Evolutionary conservation across 2,113 vertebrate species (phyloP).

Genomic region (Pipra filicauda): DNA sequence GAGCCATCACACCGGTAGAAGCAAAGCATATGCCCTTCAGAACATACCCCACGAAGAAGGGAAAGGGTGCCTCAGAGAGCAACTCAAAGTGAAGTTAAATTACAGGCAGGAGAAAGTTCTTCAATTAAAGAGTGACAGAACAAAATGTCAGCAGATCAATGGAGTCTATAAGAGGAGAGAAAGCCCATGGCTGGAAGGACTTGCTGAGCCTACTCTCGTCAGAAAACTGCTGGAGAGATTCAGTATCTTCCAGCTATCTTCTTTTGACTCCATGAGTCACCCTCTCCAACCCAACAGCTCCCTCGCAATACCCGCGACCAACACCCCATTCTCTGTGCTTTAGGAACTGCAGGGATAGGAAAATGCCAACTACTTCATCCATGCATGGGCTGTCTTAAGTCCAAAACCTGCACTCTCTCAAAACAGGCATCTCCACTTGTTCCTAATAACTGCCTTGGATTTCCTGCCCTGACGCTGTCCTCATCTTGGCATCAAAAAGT

Average conservation of each 20-base stretch:
- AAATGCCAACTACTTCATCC: not conserved
- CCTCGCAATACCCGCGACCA: not conserved
- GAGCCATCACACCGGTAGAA: not conserved
- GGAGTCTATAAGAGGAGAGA: not conserved
- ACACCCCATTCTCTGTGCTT: not conserved
- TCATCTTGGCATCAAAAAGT: not conserved
- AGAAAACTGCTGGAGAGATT: not conserved
- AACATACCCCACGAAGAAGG: rapidly evolving
- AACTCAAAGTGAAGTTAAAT: not conserved
- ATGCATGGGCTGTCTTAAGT: not conserved
- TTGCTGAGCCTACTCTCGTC: not conserved
- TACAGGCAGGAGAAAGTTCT: not conserved
- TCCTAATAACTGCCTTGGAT: not conserved
- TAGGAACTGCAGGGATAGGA: not conserved
- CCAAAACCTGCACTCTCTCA: not conserved
- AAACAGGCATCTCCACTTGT: not conserved
- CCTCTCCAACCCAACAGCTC: not conserved
- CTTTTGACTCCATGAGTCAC: not conserved
- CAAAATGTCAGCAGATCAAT: not conserved
- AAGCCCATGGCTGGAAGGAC: not conserved
- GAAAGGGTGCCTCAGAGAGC: not conserved
- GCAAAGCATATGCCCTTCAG: not conserved
- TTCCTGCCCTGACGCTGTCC: not conserved
- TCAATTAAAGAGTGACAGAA: not conserved
- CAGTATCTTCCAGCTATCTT: not conserved